Evolutionary conservation across 2,888 invertebrate genomes (phyloP), one percentile per base, ranked within the genome.

Genomic region (Sarcophaga rosellei): DNA sequence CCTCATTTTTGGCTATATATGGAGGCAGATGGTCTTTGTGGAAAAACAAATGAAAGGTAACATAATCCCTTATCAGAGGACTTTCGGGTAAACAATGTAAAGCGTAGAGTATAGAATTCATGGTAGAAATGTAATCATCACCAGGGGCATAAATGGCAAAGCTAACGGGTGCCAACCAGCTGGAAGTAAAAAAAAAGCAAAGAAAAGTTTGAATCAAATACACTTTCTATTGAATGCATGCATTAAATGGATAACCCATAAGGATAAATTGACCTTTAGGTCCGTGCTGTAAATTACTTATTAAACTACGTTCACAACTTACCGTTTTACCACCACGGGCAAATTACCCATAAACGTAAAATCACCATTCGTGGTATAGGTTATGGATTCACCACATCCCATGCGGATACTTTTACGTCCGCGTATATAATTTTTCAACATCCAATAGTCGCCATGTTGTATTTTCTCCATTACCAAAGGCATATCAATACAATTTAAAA

Each of bases 351-450:
- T 94, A 92, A 95, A 96, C 11, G 95, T 95, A 89, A 94, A 95
- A 89, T 96, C 96, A 0, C 95, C 95, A 90, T 96, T 95, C 0
- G 96, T 96, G 15, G 96, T 95, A 89, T 95, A 95, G 0, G 96
- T 96, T 57, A 96, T 94, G 83, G 94, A 94, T 89, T 95, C 95
- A 90, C 94, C 94, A 90, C 95, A 95, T 69, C 91, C 93, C 74
- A 95, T 88, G n/a, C 88, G 75, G 0, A 88, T 89, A 81, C 93
- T 93, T 62, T 93, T 92, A 85, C 94, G 78, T 0, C 91, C 95
- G 15, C 93, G 92, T 81, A 95, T 93, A 89, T 95, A 94, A 91
- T 96, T 95, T 89, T 94, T 94, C 10, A 95, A 91, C 62, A 95
- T 94, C 95, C 95, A 95, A 90, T 89, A 91, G 0, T 87, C 78